Conservation (phyloP, 2,113 vertebrate genomes). For the Orcinus orca region DNA sequence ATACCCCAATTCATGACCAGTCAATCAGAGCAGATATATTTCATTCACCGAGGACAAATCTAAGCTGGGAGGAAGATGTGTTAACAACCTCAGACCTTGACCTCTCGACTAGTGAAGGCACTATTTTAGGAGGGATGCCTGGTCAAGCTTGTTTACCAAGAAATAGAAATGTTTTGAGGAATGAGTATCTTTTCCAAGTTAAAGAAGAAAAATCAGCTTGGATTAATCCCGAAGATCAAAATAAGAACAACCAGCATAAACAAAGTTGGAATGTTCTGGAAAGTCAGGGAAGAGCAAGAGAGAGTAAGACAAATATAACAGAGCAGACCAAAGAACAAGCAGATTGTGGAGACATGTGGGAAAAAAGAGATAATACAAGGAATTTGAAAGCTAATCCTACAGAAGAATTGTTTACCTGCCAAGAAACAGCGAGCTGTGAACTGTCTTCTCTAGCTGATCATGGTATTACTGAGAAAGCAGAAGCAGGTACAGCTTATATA, state of each 20-base stretch:
- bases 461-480: slow-evolving; percentile 75
- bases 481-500: slow-evolving; percentile 83
- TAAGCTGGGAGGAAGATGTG: not conserved
- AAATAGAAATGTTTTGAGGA: slow-evolving; percentile 46
- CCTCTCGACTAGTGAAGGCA: not conserved
- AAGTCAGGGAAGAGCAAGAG: slow-evolving; percentile 51
- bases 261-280: slow-evolving; percentile 63
- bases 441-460: slow-evolving; percentile 79
- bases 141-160: slow-evolving; percentile 28
- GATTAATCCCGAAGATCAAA: slow-evolving; percentile 47
- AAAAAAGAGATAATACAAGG: slow-evolving; percentile 13
- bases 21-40: not conserved
- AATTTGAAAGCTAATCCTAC: slow-evolving; percentile 51
- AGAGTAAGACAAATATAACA: not conserved
- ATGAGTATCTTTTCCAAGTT: slow-evolving; percentile 38
- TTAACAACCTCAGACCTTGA: not conserved
- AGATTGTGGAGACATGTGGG: slow-evolving; percentile 58
- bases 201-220: slow-evolving; percentile 52
- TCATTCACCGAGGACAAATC: not conserved
- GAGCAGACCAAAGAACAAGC: slow-evolving; percentile 64
- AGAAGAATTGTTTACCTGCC: slow-evolving; percentile 80
- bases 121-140: not conserved
- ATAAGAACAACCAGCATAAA: slow-evolving; percentile 25
- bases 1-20: not conserved
- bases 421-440: slow-evolving; percentile 77